Base-by-base conservation (phyloP, 2,888 invertebrate species). In the Tipula unca region DNA sequence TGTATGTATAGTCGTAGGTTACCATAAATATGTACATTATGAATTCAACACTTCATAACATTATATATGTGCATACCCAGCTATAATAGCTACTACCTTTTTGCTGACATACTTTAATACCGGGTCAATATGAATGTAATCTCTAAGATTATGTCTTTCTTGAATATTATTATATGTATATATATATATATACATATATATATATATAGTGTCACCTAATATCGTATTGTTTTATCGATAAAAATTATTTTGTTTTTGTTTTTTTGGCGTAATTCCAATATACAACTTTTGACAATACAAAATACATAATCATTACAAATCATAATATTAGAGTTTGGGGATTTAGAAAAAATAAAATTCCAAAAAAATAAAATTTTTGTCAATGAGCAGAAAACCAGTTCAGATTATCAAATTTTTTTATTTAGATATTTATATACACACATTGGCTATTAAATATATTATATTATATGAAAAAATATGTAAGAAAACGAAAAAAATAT, bases 211-310 rank as follows among this genome's bases (percentile, higher is more conserved):
- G 17, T 54, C 48, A 17, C 17, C 69, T 25, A 69, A 48, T 48
- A 48, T 32, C 32, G 32, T 48, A 48, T 48, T 48, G 48, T 48
- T 48, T 48, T 48, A 48, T 48, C 48, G 17, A 48, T 48, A 48
- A 48, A 48, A 48, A 8, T n/a, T 1, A n/a, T n/a, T 48, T 20
- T 39, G 17, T n/a, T 6, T 32, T 8, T 17, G 17, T 17, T 5
- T 48, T 69, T 69, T 69, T 69, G 69, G 69, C 69, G 69, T 69
- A 69, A 69, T 69, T 69, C 69, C 69, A 69, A 69, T 69, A 25
- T 69, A 69, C 25, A 10, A 8, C 1, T 69, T 69, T 25, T 10
- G 20, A 69, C 69, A 25, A 69, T 69, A 69, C 69, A 25, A 69
- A 13, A 69, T 69, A 54, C 10, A 69, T 25, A 69, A 69, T 69